Conservation (phyloP, 2,797 vertebrate species). For the Fundulus diaphanus region DNA sequence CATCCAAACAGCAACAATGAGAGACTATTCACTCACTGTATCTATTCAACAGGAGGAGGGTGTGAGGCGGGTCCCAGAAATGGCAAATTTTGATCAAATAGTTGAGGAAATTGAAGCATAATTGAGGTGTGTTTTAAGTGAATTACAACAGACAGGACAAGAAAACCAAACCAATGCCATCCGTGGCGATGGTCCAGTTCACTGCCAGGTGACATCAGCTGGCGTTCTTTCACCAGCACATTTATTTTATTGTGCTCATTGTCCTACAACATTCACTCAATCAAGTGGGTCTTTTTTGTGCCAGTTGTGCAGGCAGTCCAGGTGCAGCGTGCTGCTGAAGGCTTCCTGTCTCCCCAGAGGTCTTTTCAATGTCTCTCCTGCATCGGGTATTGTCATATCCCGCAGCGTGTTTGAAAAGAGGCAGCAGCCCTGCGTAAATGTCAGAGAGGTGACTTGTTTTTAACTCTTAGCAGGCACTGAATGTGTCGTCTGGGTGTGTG, state of each 20-base stretch:
- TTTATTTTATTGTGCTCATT: slow-evolving; percentile 74
- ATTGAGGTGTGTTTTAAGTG: slow-evolving; percentile 50
- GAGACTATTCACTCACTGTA: slow-evolving; percentile 50
- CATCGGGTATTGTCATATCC: slow-evolving; percentile 77
- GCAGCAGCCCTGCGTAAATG: slow-evolving; percentile 74
- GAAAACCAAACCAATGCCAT: slow-evolving; percentile 32
- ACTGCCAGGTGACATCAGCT: slow-evolving; percentile 77
- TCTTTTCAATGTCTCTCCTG: slow-evolving; percentile 74
- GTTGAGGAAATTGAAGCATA: slow-evolving; percentile 43
- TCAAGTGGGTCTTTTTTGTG: slow-evolving; percentile 74
- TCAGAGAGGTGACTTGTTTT: slow-evolving; percentile 80
- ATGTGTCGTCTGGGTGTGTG: slow-evolving; percentile 19
- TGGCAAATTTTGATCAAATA: slow-evolving; percentile 39
- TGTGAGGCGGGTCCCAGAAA: slow-evolving; percentile 15
- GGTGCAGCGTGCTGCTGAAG: slow-evolving; percentile 69
- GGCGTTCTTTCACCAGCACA: slow-evolving; percentile 74
- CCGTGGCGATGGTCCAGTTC: slow-evolving; percentile 61
- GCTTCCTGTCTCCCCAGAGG: slow-evolving; percentile 74
- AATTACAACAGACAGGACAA: slow-evolving; percentile 51
- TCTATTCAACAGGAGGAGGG: slow-evolving; percentile 33
- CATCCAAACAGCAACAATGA: slow-evolving; percentile 71
- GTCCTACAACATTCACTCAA: slow-evolving; percentile 72
- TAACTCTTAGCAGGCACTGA: slow-evolving; percentile 68
- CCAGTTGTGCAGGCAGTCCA: slow-evolving; percentile 75
- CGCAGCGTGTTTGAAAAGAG: slow-evolving; percentile 76